A percentile compares a stretch with the other conserved stretches of the same genome.
phyloP scores from a whole-genome alignment of 1,140 invertebrate species.

The Diorhabda carinulata region DNA sequence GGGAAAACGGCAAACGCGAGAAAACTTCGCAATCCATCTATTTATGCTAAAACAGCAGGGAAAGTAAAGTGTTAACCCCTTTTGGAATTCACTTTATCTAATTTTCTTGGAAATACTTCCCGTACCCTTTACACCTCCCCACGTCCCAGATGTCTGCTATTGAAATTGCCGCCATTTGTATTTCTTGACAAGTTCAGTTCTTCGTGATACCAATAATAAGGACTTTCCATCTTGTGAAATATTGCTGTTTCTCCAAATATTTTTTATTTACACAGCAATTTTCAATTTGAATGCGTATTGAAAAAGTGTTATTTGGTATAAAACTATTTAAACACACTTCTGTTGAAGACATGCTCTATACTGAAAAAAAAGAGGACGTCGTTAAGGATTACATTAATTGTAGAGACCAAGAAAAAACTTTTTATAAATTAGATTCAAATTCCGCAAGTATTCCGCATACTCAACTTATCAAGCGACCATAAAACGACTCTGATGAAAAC shows the following conservation, averaged over 20 bases:
- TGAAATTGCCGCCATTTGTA: slow-evolving; percentile 2
- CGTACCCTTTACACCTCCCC: background rate
- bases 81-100: slow-evolving; percentile 2
- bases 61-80: slow-evolving; percentile 2
- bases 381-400: no score
- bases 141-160: background rate
- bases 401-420: no score
- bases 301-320: background rate
- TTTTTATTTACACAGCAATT: slow-evolving; percentile 1
- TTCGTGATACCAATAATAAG: slow-evolving; percentile 2
- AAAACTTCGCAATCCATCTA: background rate
- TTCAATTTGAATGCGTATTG: background rate
- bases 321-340: background rate
- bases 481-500: no score
- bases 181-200: background rate
- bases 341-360: no score
- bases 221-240: slow-evolving; percentile 2
- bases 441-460: no score
- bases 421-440: no score
- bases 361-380: no score
- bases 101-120: slow-evolving; percentile 2
- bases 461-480: no score
- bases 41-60: slow-evolving; percentile 2
- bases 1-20: slow-evolving; percentile 1
- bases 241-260: background rate